Evolutionary conservation across 2,797 vertebrate genomes (phyloP).

Genomic region (Glyptemys insculpta): DNA sequence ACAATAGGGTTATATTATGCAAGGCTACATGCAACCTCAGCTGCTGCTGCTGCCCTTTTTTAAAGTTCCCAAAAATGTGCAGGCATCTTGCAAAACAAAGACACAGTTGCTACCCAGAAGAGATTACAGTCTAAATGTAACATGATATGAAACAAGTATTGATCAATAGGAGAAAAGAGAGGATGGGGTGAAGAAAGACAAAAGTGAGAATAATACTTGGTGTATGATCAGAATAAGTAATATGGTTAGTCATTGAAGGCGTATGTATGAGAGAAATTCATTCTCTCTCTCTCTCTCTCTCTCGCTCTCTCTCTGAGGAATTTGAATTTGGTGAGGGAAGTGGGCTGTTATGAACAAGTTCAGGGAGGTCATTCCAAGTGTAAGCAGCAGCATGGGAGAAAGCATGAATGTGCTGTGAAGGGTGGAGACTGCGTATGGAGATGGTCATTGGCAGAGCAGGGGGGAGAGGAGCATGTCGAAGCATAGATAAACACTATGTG

Average conservation of each 20-base stretch:
- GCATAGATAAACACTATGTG: not conserved
- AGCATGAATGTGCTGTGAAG: not conserved
- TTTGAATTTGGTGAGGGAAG: not conserved
- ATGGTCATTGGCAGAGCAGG: not conserved
- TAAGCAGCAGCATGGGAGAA: not conserved
- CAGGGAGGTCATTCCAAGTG: not conserved
- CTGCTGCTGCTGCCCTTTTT: not conserved
- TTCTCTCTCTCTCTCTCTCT: no score
- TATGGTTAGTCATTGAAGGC: not conserved
- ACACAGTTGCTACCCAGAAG: not conserved
- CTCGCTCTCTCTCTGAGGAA: not conserved
- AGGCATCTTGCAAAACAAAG: not conserved
- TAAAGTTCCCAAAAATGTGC: not conserved
- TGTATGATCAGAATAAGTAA: not conserved
- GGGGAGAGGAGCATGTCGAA: not conserved
- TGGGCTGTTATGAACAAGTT: not conserved
- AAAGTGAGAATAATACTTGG: not conserved
- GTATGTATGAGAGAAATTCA: not conserved
- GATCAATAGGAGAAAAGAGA: not conserved
- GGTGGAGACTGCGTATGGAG: not conserved
- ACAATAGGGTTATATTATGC: not conserved
- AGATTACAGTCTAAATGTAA: not conserved
- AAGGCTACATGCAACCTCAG: not conserved
- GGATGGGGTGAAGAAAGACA: not conserved
- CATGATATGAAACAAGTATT: fast-evolving